These are phyloP conservation scores for Gouania willdenowi DNA, from an alignment of 2,797 vertebrate genomes.

Conservation along the genomic window DNA sequence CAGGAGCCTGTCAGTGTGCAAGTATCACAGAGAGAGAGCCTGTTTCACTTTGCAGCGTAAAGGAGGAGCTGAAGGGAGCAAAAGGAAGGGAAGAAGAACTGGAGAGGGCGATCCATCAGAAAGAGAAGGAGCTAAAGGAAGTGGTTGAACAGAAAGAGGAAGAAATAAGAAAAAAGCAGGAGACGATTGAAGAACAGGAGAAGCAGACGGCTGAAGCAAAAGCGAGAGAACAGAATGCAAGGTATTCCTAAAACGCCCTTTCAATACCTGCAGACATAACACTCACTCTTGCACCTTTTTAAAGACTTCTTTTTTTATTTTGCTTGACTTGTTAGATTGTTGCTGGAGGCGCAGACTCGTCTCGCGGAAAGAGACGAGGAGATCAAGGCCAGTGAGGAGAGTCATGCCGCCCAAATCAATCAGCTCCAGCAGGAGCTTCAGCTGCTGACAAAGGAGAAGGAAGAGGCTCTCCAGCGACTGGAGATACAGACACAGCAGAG, in stretches of 20 bases:
- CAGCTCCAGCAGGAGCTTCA: constrained; percentile 65
- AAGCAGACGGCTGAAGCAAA: constrained; percentile 60
- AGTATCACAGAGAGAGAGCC: constrained; percentile 9
- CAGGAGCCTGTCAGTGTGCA: not conserved
- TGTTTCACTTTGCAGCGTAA: constrained; percentile 67
- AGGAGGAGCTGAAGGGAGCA: constrained; percentile 56
- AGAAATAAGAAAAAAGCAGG: constrained; percentile 61
- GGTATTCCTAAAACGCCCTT: constrained; percentile 60
- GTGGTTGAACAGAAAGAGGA: constrained; percentile 65
- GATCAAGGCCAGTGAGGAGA: constrained; percentile 59
- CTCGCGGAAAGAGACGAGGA: constrained; percentile 77
- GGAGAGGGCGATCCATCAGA: constrained; percentile 50
- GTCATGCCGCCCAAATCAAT: constrained; percentile 51
- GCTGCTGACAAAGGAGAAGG: constrained; percentile 62
- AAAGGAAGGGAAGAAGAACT: constrained; percentile 65
- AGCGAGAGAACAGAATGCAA: constrained; percentile 75
- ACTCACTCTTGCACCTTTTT: not conserved
- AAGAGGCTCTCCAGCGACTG: constrained; percentile 56
- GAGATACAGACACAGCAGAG: constrained; percentile 65
- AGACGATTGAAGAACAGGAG: constrained; percentile 59
- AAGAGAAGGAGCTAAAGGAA: constrained; percentile 65
- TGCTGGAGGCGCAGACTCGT: constrained; percentile 77
- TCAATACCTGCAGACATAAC: not conserved
- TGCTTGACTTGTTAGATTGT: constrained; percentile 66
- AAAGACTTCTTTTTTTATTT: constrained; percentile 9